Conservation (phyloP, 92 coral and sea anemone genomes). For the Heteractis magnifica region DNA sequence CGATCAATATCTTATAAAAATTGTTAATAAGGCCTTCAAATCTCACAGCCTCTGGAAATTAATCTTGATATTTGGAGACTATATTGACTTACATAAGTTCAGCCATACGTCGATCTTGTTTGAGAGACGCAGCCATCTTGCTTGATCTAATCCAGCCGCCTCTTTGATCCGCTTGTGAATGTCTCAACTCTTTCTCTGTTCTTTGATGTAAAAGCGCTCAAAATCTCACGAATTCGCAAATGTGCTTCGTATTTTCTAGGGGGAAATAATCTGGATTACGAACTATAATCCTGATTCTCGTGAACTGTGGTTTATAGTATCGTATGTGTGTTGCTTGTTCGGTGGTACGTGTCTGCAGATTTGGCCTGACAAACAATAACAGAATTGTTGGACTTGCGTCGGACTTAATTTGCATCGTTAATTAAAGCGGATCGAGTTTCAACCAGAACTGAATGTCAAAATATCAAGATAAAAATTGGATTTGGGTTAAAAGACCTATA, state of each 20-base stretch:
- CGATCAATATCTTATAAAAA: no score
- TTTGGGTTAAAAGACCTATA: no score
- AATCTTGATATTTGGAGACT: background rate
- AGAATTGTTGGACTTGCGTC: background rate
- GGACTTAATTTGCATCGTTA: constrained; percentile 2
- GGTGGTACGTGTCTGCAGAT: background rate
- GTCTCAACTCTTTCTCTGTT: background rate
- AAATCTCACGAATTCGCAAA: background rate
- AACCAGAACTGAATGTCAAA: background rate
- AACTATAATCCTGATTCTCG: background rate
- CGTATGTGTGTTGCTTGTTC: background rate
- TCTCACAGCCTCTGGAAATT: background rate
- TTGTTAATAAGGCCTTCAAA: background rate
- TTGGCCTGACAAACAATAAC: background rate
- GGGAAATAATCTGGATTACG: background rate
- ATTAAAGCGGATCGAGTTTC: constrained; percentile 1
- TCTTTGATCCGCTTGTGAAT: background rate
- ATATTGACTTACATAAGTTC: constrained; percentile 1
- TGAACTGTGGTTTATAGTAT: background rate
- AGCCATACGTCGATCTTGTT: constrained; percentile 10
- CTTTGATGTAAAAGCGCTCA: background rate
- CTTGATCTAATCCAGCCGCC: constrained; percentile 1
- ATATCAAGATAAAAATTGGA: background rate
- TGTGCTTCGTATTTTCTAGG: background rate
- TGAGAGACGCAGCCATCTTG: constrained; percentile 22